phyloP scores from a whole-genome alignment of 2,888 invertebrate species.

The Synanthedon andrenaeformis region DNA sequence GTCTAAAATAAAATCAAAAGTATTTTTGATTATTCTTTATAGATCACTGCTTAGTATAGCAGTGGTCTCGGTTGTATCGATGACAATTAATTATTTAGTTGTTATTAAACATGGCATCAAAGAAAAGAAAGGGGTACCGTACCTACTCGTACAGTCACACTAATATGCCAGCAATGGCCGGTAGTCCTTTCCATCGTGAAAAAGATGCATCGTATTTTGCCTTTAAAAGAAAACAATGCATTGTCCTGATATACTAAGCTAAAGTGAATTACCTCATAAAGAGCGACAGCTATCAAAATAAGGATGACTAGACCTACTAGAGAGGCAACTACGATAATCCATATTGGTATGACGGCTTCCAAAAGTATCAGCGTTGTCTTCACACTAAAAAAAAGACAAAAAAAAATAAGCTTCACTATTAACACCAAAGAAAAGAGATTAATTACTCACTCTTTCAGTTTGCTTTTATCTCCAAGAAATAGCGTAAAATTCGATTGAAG shows the following conservation, averaged over 20 bases:
- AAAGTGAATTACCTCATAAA: constrained; percentile 26
- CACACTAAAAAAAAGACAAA: constrained; percentile 15
- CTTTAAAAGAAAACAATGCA: no score
- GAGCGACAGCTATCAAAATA: constrained; percentile 21
- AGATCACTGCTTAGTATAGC: no score
- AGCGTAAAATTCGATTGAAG: neutral
- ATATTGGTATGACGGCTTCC: constrained; percentile 16
- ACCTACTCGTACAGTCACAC: no score
- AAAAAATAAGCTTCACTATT: neutral
- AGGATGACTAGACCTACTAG: constrained; percentile 30
- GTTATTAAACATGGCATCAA: no score
- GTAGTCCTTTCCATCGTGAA: no score
- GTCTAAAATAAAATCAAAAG: constrained; percentile 13
- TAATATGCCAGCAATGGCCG: no score
- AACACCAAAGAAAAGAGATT: neutral
- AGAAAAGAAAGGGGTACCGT: no score
- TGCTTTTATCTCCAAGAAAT: neutral
- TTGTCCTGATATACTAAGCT: no score
- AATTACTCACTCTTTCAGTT: neutral
- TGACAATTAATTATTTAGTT: no score
- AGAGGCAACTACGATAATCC: constrained; percentile 31
- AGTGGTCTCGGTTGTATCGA: no score
- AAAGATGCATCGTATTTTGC: no score
- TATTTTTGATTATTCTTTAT: no score
- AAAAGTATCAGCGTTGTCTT: constrained; percentile 13